These are phyloP conservation scores for Borostomias antarcticus DNA, from an alignment of 2,797 vertebrate species.

Conservation along the genomic window DNA sequence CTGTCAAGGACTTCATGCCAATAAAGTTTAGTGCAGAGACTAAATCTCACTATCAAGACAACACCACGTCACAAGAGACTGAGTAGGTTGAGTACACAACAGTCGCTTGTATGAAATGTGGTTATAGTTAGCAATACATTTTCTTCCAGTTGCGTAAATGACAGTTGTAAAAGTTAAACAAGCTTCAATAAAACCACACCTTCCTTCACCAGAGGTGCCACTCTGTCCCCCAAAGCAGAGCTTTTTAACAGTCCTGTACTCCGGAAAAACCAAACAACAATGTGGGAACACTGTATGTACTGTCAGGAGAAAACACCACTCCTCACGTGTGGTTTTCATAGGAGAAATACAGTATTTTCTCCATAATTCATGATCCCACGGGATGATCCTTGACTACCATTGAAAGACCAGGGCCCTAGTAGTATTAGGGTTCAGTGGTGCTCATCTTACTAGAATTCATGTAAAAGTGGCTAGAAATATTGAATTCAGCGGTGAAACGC, in stretches of 20 bases:
- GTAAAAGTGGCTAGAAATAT: slow-evolving; percentile 69
- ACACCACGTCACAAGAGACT: not conserved
- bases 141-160: not conserved
- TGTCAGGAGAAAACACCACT: too few relatives aligned
- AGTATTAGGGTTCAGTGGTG: slow-evolving; percentile 3
- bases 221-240: not conserved
- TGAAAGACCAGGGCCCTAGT: slow-evolving; percentile 8
- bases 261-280: not conserved
- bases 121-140: not conserved
- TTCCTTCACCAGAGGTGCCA: slow-evolving; percentile 15
- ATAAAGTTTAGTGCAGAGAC: not conserved
- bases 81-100: not conserved
- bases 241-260: not conserved
- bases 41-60: not conserved
- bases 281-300: too few relatives aligned
- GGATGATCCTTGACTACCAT: too few relatives aligned
- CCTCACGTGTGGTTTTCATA: too few relatives aligned
- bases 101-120: not conserved
- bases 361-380: too few relatives aligned
- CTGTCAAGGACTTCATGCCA: not conserved
- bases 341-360: too few relatives aligned
- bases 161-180: slow-evolving; percentile 2
- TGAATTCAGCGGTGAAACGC: slow-evolving; percentile 58
- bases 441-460: slow-evolving; percentile 21
- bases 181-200: not conserved